Conservation (phyloP, 2,797 vertebrate species). For the Mus minutoides region DNA sequence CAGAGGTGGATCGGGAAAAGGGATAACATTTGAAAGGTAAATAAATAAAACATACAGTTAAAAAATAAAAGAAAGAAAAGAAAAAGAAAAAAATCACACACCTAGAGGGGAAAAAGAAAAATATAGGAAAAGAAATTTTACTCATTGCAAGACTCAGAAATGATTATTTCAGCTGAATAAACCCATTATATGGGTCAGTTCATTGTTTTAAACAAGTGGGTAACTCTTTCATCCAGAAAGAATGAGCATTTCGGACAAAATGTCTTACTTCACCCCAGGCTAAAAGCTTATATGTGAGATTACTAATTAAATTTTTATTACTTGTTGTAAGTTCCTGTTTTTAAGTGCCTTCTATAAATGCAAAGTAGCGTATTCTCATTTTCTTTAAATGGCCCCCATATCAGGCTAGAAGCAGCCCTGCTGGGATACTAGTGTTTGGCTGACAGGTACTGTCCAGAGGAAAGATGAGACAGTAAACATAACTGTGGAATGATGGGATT, state of each 20-base stretch:
- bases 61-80: too few species aligned
- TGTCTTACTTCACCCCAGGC: slow-evolving; percentile 46
- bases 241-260: slow-evolving; percentile 32
- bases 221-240: slow-evolving; percentile 46
- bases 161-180: slow-evolving; percentile 23
- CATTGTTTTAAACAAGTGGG: slow-evolving; percentile 14
- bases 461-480: accelerated
- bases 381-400: not conserved
- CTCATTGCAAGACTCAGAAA: not conserved
- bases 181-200: slow-evolving; percentile 25
- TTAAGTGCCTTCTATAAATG: slow-evolving; percentile 60
- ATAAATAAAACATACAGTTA: too few species aligned
- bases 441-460: not conserved
- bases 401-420: not conserved
- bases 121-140: not conserved
- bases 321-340: slow-evolving; percentile 53
- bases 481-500: not conserved
- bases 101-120: too few species aligned
- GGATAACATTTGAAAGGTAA: too few species aligned
- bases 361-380: not conserved
- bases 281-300: slow-evolving; percentile 42
- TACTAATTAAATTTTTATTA: slow-evolving; percentile 76
- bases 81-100: too few species aligned
- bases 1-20: too few species aligned
- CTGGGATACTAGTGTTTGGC: not conserved